phyloP scores from a whole-genome alignment of 2,113 vertebrate species.

The Ornithorhynchus anatinus region DNA sequence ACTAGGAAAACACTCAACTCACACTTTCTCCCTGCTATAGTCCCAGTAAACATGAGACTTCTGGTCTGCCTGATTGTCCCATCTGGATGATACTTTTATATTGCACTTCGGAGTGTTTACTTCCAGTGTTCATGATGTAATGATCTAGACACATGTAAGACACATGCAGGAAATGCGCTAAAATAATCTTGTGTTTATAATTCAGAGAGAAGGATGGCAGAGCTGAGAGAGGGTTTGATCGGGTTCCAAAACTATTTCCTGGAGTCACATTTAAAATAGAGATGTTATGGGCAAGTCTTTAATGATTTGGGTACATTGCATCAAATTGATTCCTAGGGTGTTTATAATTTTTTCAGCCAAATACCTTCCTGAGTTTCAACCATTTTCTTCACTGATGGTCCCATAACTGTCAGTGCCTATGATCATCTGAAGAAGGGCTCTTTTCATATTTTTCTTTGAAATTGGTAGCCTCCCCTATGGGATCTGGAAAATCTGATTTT shows the following conservation, averaged over 20 bases:
- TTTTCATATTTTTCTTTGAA: not conserved
- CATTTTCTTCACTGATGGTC: not conserved
- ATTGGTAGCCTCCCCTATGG: too few relatives aligned
- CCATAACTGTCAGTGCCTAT: not conserved
- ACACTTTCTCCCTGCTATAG: not conserved
- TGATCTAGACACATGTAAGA: slow-evolving; percentile 53
- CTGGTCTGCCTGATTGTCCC: not conserved
- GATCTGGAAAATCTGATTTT: slow-evolving; percentile 33
- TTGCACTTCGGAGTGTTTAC: slow-evolving; percentile 29
- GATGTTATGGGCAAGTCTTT: slow-evolving; percentile 16
- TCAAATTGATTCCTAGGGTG: slow-evolving; percentile 20
- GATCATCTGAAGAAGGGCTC: not conserved
- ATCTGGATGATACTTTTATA: slow-evolving; percentile 12
- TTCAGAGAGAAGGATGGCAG: slow-evolving; percentile 40
- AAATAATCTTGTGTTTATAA: slow-evolving; percentile 55
- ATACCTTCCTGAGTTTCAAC: not conserved
- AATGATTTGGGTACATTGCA: not conserved
- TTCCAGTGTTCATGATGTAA: slow-evolving; percentile 21
- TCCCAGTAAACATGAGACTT: not conserved
- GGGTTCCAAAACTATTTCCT: slow-evolving; percentile 58
- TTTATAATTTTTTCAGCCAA: slow-evolving; percentile 18
- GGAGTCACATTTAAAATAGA: slow-evolving; percentile 53
- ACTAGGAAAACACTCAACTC: not conserved
- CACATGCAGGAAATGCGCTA: slow-evolving; percentile 54
- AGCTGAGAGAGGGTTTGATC: slow-evolving; percentile 52